Evolutionary conservation across 2,888 invertebrate genomes (phyloP).

Genomic region (Synergus umbraculus): DNA sequence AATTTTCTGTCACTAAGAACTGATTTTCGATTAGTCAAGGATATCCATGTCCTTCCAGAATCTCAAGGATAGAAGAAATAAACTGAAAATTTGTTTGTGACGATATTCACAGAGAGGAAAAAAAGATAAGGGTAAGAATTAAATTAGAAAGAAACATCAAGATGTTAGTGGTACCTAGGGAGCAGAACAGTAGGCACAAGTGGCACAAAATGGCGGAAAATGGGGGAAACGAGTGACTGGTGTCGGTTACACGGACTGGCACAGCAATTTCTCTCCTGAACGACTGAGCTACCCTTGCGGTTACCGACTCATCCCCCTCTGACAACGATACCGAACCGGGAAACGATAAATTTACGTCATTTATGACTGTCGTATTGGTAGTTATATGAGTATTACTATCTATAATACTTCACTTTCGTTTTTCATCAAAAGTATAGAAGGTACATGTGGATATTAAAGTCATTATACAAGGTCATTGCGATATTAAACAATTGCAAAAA

Average conservation of each 20-base stretch:
- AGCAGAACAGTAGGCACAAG: conserved; percentile 53
- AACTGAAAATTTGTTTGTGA: background rate
- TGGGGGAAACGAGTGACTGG: conserved; percentile 70
- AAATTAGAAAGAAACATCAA: conserved; percentile 9
- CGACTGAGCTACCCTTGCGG: conserved; percentile 65
- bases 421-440: too few species aligned
- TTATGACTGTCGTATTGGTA: conserved; percentile 58
- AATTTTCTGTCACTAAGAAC: background rate
- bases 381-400: conserved; percentile 6
- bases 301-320: conserved; percentile 58
- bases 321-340: conserved; percentile 35
- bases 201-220: conserved; percentile 69
- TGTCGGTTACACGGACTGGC: conserved; percentile 75
- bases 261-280: conserved; percentile 63
- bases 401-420: background rate
- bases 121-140: background rate
- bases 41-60: too few species aligned
- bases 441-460: too few species aligned
- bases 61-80: background rate
- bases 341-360: conserved; percentile 57
- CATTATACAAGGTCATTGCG: too few species aligned
- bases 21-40: too few species aligned
- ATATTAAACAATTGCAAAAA: too few species aligned
- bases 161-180: conserved; percentile 44
- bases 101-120: background rate